Percentiles rank a stretch among this genome's conserved stretches.
These are phyloP conservation scores for Eueremaeus valkanovi DNA, from an alignment of 2,888 invertebrate genomes.

Conservation along the genomic window DNA sequence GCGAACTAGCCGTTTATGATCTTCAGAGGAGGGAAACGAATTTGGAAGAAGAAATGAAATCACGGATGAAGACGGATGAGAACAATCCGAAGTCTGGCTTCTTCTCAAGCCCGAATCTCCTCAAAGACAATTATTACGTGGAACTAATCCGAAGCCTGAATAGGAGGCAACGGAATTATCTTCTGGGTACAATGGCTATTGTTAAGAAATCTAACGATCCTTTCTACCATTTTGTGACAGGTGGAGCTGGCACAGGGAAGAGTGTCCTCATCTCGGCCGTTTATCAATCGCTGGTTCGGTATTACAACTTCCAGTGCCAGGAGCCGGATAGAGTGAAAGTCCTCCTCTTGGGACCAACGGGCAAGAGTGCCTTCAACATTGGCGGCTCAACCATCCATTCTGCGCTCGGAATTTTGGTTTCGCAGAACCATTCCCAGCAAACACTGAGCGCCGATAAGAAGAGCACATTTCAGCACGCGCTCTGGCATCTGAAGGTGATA, in stretches of 20 bases:
- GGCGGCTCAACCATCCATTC: constrained; percentile 48
- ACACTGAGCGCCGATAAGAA: background rate
- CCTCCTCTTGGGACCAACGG: constrained; percentile 46
- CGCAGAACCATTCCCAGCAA: background rate
- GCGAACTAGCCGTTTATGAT: no score
- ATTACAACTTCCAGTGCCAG: background rate
- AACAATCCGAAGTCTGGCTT: no score
- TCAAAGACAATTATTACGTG: no score
- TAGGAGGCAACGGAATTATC: background rate
- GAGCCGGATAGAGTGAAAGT: constrained; percentile 22
- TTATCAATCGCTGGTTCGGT: constrained; percentile 40
- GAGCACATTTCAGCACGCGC: constrained; percentile 42
- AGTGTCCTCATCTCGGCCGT: constrained; percentile 43
- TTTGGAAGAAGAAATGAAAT: no score
- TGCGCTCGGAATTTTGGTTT: constrained; percentile 44
- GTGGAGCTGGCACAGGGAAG: constrained; percentile 48
- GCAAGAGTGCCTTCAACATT: constrained; percentile 49
- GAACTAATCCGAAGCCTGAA: background rate
- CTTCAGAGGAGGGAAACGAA: no score
- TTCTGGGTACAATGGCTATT: background rate
- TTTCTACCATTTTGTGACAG: constrained; percentile 44
- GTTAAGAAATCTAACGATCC: background rate
- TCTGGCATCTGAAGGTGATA: constrained; percentile 42
- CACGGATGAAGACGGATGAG: no score
- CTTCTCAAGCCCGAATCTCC: no score